Base-by-base conservation (phyloP, 37 sponge, comb jelly and placozoan genomes). In the Cliona cf. orientalis region DNA sequence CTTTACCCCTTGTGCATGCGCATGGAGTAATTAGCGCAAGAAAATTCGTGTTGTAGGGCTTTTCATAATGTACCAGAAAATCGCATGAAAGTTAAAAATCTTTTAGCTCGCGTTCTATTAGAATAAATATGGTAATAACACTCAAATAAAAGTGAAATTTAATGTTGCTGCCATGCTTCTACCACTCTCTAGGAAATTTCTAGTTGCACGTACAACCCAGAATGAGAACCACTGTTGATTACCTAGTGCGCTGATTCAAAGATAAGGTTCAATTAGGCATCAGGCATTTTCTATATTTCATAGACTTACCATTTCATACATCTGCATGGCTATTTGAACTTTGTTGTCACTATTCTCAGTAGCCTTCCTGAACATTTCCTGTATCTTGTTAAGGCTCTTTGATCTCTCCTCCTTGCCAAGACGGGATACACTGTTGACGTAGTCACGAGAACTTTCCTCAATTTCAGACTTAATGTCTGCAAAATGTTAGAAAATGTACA, bases 321-420 rank as follows among this genome's bases (percentile, higher is more conserved):
- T 94, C 72, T 94, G 97, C 80, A 92, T 83, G 17, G 97, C 95
- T 3, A 97, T 79, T 67, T 93, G 93, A 33, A 97, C 97, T 74
- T 97, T 97, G 41, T 97, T 84, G 41, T 97, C 97, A 72, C 90
- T 92, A 71, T 87, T 83, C 62, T 90, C 91, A 17, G 80, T 84
- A 23, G 90, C 87, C 66, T 97, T 91, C 71, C 89, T 82, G 76
- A 84, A 95, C 33, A 77, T 69, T 28, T 92, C 88, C 43, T 91
- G 80, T 1, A 97, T 92, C 35, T 83, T 81, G 21, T 57, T 76
- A 26, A 95, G 77, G 63, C 57, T 49, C 32, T 62, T 58, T 59
- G 74, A 71, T 31, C 88, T 76, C 29, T 80, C 86, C 21, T 75
- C 87, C 23, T 46, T 43, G 31, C 31, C 29, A 37, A 95, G 40